A percentile compares a stretch with the other conserved stretches of the same genome.
phyloP scores from a whole-genome alignment of 2,797 vertebrate genomes.

The Acipenser transmontanus region DNA sequence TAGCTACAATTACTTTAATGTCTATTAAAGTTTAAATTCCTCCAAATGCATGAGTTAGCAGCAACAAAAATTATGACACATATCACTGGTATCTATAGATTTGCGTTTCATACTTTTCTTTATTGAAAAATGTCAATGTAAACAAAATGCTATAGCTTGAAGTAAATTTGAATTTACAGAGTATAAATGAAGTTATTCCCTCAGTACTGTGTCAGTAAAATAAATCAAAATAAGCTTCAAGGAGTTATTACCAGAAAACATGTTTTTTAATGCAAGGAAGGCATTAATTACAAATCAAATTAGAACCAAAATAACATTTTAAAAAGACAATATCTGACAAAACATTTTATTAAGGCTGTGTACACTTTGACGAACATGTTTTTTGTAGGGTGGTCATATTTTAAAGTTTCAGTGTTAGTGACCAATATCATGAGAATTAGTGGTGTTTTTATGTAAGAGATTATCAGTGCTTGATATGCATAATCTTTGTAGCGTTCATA shows the following conservation, averaged over 20 bases:
- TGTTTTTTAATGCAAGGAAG: conserved; percentile 31
- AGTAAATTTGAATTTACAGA: conserved; percentile 77
- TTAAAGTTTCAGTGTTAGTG: neutral
- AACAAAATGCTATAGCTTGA: conserved; percentile 72
- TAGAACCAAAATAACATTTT: neutral
- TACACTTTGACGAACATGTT: neutral
- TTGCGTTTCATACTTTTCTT: conserved; percentile 57
- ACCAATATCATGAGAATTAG: conserved; percentile 7
- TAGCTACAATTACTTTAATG: too few species aligned
- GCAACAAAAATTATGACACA: too few species aligned
- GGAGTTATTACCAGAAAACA: conserved; percentile 46
- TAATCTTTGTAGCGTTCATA: neutral
- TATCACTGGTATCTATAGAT: neutral
- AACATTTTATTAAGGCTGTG: neutral
- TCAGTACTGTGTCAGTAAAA: conserved; percentile 68
- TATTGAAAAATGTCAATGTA: conserved; percentile 72
- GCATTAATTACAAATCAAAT: conserved; percentile 5
- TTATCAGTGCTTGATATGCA: too few species aligned
- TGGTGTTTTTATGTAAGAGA: too few species aligned
- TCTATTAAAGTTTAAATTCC: too few species aligned
- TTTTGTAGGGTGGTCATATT: too few species aligned
- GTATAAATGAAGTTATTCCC: conserved; percentile 86
- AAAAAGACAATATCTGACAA: neutral
- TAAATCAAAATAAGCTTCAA: conserved; percentile 65
- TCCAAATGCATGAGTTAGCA: too few species aligned